Evolutionary conservation across 2,797 vertebrate genomes (phyloP).

Genomic region (Schizopygopsis pylzovi): DNA sequence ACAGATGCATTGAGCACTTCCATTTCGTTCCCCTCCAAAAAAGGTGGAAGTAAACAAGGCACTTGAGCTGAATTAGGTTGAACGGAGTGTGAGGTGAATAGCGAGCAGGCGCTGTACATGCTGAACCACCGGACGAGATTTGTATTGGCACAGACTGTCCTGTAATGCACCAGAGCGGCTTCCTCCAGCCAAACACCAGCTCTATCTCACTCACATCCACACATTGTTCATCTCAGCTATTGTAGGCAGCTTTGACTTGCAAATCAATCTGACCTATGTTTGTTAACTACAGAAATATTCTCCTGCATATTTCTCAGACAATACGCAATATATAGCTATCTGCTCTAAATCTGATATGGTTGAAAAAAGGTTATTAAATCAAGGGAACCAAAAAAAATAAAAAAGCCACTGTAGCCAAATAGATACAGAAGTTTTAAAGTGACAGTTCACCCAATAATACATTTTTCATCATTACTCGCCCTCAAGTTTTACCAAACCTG

Average conservation of each 20-base stretch:
- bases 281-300: not conserved
- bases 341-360: not conserved
- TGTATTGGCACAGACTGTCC: slow-evolving; percentile 38
- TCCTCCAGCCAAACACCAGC: slow-evolving; percentile 1
- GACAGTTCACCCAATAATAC: not conserved
- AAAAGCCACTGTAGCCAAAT: not conserved
- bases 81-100: slow-evolving; percentile 19
- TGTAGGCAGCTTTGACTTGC: slow-evolving; percentile 43
- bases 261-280: slow-evolving; percentile 44
- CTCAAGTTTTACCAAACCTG: not conserved
- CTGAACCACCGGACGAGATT: not conserved
- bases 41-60: slow-evolving; percentile 14
- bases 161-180: not conserved
- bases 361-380: not conserved
- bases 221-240: not conserved
- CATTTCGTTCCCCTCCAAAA: not conserved
- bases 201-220: not conserved
- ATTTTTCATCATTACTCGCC: not conserved
- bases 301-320: not conserved
- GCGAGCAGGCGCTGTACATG: not conserved
- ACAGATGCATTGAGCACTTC: slow-evolving; percentile 47
- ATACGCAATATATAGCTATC: not conserved
- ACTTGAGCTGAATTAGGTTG: slow-evolving; percentile 25
- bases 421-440: not conserved
- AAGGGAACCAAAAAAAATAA: not conserved